These are phyloP conservation scores for Drosophila nr. perissopoda DNA, from an alignment of 2,888 invertebrate genomes.

Conservation along the genomic window DNA sequence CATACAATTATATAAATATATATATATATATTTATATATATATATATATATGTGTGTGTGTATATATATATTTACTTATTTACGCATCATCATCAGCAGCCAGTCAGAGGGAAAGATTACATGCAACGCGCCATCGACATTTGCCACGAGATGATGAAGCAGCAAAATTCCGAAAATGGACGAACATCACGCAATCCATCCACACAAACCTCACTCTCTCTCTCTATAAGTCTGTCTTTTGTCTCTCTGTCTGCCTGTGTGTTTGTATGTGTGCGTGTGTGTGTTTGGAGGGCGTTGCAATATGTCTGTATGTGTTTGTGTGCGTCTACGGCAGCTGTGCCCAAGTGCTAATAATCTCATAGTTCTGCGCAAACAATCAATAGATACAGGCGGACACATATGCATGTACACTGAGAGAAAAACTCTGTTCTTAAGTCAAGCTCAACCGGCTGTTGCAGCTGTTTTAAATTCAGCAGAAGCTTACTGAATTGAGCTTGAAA, in stretches of 20 bases:
- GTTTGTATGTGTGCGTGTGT: conserved; percentile 12
- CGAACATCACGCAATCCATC: conserved; percentile 74
- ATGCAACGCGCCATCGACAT: conserved; percentile 53
- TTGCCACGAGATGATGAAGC: conserved; percentile 75
- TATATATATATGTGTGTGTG: conserved; percentile 32
- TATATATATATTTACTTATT: conserved; percentile 35
- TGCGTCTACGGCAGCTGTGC: conserved; percentile 72
- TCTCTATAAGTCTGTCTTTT: not conserved
- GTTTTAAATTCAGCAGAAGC: no score
- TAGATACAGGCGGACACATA: conserved; percentile 39
- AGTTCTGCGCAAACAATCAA: conserved; percentile 73
- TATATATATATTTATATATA: conserved; percentile 30
- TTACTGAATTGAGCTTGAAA: not conserved
- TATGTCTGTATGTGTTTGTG: conserved; percentile 36
- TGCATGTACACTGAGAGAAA: conserved; percentile 1
- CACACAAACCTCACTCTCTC: not conserved
- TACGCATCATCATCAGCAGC: conserved; percentile 54
- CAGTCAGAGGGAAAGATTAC: conserved; percentile 60
- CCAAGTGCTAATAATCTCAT: conserved; percentile 83
- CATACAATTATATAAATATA: not conserved
- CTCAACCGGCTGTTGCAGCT: not conserved
- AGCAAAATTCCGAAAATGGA: conserved; percentile 77
- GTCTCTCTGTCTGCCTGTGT: not conserved
- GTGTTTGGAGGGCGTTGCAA: conserved; percentile 53
- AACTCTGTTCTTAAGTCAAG: not conserved